These are phyloP conservation scores for Philonicus albiceps DNA, from an alignment of 2,888 invertebrate genomes.

Conservation along the genomic window DNA sequence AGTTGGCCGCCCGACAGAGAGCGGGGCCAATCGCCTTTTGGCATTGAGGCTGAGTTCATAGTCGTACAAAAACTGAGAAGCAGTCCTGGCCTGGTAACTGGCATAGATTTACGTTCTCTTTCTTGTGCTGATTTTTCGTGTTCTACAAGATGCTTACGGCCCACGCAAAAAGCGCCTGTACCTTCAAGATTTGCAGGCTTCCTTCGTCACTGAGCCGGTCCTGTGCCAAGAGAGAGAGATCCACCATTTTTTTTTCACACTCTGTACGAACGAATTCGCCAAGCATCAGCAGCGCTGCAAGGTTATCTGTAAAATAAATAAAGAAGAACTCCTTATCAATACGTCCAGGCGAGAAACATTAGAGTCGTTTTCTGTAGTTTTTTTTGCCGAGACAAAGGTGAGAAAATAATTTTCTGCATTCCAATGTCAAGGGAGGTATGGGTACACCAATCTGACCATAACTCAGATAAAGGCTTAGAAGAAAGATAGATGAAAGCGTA, in stretches of 20 bases:
- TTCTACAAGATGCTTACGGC: conserved; percentile 21
- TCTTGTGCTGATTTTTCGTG: conserved; percentile 22
- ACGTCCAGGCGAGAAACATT: conserved; percentile 6
- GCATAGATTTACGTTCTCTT: conserved; percentile 20
- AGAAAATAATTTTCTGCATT: conserved; percentile 45
- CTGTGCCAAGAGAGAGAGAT: not conserved
- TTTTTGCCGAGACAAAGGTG: conserved; percentile 27
- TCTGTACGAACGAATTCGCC: not conserved
- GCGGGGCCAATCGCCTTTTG: conserved; percentile 43
- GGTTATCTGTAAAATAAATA: not conserved
- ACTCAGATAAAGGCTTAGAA: not conserved
- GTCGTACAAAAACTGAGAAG: conserved; percentile 1
- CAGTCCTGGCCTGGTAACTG: conserved; percentile 20
- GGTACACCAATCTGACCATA: conserved; percentile 4
- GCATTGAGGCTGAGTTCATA: conserved; percentile 34
- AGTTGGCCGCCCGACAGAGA: conserved; percentile 12
- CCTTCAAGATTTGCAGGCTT: not conserved
- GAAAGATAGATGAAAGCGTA: conserved; percentile 21
- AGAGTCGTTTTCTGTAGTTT: not conserved
- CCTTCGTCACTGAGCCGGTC: not conserved
- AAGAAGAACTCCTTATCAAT: not conserved
- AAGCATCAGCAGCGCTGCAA: not conserved
- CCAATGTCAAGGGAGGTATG: conserved; percentile 32
- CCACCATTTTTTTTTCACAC: not conserved
- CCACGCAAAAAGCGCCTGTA: conserved; percentile 1